A percentile compares a stretch with the other conserved stretches of the same genome.
Evolutionary conservation across 2,888 invertebrate species (phyloP).

Genomic region (Lordiphosa fenestrarum): DNA sequence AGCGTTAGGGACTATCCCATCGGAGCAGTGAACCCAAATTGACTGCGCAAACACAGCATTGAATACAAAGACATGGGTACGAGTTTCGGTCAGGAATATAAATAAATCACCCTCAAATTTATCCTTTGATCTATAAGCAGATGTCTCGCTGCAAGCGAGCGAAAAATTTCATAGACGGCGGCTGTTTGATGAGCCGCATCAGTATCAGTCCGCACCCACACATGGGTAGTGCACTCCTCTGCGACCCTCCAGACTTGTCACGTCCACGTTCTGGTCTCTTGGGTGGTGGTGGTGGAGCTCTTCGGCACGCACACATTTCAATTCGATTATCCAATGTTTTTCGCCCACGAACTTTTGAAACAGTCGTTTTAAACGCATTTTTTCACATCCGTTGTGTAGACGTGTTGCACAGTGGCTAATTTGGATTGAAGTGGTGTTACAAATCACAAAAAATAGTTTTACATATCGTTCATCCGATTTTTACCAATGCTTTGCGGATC

Average conservation of each 20-base stretch:
- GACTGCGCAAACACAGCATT: conserved; percentile 28
- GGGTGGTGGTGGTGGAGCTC: conserved; percentile 3
- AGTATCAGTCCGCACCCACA: background rate
- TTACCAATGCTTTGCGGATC: no score
- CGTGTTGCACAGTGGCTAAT: background rate
- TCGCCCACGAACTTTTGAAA: conserved; percentile 39
- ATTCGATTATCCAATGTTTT: conserved; percentile 34
- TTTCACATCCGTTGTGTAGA: conserved; percentile 17
- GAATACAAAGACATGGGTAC: conserved; percentile 1
- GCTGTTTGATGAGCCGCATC: conserved; percentile 42
- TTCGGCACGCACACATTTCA: conserved; percentile 27
- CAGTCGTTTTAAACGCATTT: conserved; percentile 44
- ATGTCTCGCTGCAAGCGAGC: conserved; percentile 35
- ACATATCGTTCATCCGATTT: no score
- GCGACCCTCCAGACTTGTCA: background rate
- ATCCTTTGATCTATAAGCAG: conserved; percentile 63
- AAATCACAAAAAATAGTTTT: no score
- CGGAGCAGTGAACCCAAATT: conserved; percentile 50
- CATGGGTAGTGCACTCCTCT: conserved; percentile 1
- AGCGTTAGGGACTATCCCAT: conserved; percentile 51
- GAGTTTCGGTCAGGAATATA: conserved; percentile 12
- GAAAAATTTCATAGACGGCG: conserved; percentile 41
- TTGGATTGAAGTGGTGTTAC: no score
- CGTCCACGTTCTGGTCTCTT: conserved; percentile 1
- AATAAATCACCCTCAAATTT: conserved; percentile 60